phyloP scores from a whole-genome alignment of 2,113 vertebrate genomes.

The Grantiella picta region DNA sequence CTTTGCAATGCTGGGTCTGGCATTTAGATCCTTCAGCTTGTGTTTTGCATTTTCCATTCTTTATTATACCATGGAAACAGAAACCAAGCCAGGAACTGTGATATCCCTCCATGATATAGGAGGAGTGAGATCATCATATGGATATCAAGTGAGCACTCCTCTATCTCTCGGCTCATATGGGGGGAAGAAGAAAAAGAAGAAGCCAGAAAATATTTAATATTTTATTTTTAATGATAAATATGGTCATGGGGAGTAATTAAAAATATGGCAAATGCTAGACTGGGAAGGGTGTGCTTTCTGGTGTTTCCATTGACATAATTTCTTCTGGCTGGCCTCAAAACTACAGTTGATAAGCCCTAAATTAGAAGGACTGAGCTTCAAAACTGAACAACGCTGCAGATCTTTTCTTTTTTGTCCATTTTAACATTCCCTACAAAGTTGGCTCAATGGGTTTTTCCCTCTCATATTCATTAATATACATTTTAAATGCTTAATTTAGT shows the following conservation, averaged over 20 bases:
- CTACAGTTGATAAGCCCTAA: neutral
- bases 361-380: neutral
- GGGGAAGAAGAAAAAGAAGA: too few relatives aligned
- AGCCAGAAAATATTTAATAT: neutral
- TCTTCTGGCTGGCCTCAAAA: neutral
- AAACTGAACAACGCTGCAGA: neutral
- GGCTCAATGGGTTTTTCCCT: neutral
- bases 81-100: accelerated
- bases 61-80: neutral
- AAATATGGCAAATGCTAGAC: neutral
- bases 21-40: neutral
- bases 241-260: neutral
- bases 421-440: neutral
- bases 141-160: neutral
- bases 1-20: neutral
- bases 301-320: neutral
- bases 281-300: neutral
- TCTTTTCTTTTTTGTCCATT: neutral
- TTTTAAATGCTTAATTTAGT: constrained; percentile 67
- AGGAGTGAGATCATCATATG: neutral
- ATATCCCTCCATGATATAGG: neutral
- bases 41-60: neutral
- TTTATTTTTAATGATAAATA: neutral
- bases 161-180: neutral
- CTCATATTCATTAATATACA: constrained; percentile 59